phyloP scores from a whole-genome alignment of 1,140 invertebrate genomes.

The Lordiphosa clarofinis region DNA sequence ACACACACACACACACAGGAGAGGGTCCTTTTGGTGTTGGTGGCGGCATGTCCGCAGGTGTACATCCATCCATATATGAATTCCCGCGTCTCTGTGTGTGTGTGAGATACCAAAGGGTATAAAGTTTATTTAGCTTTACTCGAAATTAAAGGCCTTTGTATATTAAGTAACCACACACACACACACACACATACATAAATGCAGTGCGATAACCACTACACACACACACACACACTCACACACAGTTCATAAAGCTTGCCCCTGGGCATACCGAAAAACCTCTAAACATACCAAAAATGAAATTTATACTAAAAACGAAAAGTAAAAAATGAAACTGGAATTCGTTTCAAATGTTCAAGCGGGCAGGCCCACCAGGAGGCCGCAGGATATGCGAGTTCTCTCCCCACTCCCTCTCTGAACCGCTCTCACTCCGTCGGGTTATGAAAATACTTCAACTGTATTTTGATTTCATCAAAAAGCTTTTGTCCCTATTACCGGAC shows the following conservation, averaged over 20 bases:
- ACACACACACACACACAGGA: conserved; percentile 28
- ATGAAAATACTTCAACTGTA: conserved; percentile 67
- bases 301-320: conserved; percentile 68
- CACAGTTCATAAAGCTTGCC: conserved; percentile 72
- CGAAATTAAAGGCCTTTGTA: conserved; percentile 76
- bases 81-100: background rate
- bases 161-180: conserved; percentile 64
- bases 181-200: conserved; percentile 52
- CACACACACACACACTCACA: conserved; percentile 16
- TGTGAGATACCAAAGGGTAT: conserved; percentile 70
- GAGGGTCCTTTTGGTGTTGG: conserved; percentile 68
- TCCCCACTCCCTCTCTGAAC: background rate
- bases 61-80: conserved; percentile 28
- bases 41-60: conserved; percentile 71
- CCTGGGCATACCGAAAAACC: conserved; percentile 52
- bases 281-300: conserved; percentile 78
- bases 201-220: conserved; percentile 53
- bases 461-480: conserved; percentile 72
- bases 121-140: conserved; percentile 78
- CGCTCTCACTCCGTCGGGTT: conserved; percentile 26
- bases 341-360: conserved; percentile 51
- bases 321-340: conserved; percentile 39
- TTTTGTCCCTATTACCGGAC: conserved; percentile 64
- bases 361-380: conserved; percentile 50
- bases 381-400: conserved; percentile 36